These are phyloP conservation scores for Psilopsiagon aymara DNA, from an alignment of 2,113 vertebrate genomes.

Conservation along the genomic window DNA sequence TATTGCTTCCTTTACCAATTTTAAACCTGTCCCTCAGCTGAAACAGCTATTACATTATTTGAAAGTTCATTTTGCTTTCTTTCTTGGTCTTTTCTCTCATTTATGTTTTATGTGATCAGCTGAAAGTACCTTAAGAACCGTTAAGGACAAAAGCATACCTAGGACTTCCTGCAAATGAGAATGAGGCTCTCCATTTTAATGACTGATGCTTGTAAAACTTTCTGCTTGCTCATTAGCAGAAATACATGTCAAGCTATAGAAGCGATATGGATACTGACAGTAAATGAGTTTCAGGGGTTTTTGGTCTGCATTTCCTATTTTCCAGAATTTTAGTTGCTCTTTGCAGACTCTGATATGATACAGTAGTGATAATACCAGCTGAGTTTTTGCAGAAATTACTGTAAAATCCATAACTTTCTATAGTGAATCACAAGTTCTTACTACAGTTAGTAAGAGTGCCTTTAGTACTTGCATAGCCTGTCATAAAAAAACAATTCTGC, in stretches of 20 bases:
- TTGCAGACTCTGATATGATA: background rate
- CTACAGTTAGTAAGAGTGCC: background rate
- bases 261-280: background rate
- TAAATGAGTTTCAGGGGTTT: background rate
- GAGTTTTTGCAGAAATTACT: background rate
- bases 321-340: background rate
- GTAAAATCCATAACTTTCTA: constrained; percentile 12
- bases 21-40: background rate
- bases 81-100: background rate
- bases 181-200: background rate
- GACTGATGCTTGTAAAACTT: background rate
- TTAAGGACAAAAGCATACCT: background rate
- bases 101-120: background rate
- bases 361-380: background rate
- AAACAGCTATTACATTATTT: background rate
- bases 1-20: background rate
- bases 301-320: background rate
- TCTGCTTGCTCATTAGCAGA: background rate
- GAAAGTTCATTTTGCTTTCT: background rate
- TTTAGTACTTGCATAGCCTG: background rate
- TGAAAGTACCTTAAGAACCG: background rate
- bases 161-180: background rate
- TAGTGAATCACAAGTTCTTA: background rate
- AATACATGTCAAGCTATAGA: background rate
- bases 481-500: background rate